Evolutionary conservation across 2,888 invertebrate species (phyloP).

Genomic region (Empis livida): DNA sequence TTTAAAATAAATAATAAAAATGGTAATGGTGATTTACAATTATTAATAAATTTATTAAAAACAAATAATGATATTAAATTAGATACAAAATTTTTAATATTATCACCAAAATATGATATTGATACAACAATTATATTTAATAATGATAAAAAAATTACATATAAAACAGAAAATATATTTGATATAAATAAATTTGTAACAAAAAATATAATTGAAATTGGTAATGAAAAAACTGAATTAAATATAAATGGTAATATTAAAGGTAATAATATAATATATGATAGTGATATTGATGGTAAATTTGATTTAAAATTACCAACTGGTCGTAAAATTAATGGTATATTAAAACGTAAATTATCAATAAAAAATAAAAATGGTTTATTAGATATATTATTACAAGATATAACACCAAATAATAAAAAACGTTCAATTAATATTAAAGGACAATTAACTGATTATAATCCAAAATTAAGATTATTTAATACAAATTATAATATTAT

Average conservation of each 20-base stretch:
- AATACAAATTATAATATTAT: slow-evolving; percentile 31
- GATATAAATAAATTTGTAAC: slow-evolving; percentile 43
- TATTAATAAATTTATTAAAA: slow-evolving; percentile 30
- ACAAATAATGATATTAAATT: slow-evolving; percentile 46
- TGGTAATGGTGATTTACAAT: slow-evolving; percentile 47
- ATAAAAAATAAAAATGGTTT: slow-evolving; percentile 34
- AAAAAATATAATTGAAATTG: slow-evolving; percentile 42
- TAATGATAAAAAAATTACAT: slow-evolving; percentile 50
- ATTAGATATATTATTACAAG: slow-evolving; percentile 39
- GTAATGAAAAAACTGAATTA: slow-evolving; percentile 36
- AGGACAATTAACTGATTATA: slow-evolving; percentile 32
- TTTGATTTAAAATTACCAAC: slow-evolving; percentile 19
- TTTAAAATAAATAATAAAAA: slow-evolving; percentile 45
- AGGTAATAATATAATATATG: slow-evolving; percentile 11
- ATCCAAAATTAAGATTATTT: slow-evolving; percentile 34
- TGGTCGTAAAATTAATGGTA: slow-evolving; percentile 30
- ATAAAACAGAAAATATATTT: slow-evolving; percentile 48
- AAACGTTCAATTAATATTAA: slow-evolving; percentile 32
- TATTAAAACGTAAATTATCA: slow-evolving; percentile 32
- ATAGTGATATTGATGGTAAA: slow-evolving; percentile 23
- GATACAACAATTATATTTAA: slow-evolving; percentile 52
- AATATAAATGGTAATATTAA: slow-evolving; percentile 21
- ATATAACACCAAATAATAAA: slow-evolving; percentile 17
- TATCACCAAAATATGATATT: slow-evolving; percentile 46
- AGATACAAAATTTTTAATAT: slow-evolving; percentile 47